phyloP scores from a whole-genome alignment of 2,888 invertebrate species.

The Myopa testacea region DNA sequence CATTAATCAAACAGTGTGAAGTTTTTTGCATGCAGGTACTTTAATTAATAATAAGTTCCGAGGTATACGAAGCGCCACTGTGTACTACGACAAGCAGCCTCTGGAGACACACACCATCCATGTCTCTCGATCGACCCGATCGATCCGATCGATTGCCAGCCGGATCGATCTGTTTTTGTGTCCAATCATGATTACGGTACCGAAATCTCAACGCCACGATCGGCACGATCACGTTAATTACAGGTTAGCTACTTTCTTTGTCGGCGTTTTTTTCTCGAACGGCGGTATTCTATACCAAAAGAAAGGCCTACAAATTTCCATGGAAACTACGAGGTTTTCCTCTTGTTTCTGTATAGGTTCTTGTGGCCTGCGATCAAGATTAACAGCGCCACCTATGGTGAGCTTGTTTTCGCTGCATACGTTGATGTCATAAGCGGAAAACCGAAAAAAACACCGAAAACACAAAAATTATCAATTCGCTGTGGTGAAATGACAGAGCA shows the following conservation, averaged over 20 bases:
- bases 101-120: not conserved
- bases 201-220: slow-evolving; percentile 47
- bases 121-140: not conserved
- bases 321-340: slow-evolving; percentile 7
- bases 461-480: slow-evolving; percentile 5
- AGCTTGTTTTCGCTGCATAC: not conserved
- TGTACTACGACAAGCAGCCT: not conserved
- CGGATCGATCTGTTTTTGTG: slow-evolving; percentile 2
- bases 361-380: slow-evolving; percentile 8
- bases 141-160: not conserved
- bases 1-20: slow-evolving; percentile 25
- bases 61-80: not conserved
- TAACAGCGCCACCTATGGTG: slow-evolving; percentile 27
- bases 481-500: slow-evolving; percentile 20
- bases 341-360: not conserved
- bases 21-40: slow-evolving; percentile 9
- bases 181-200: not conserved
- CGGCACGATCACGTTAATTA: slow-evolving; percentile 33
- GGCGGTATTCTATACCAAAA: not conserved
- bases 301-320: slow-evolving; percentile 6
- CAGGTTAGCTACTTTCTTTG: slow-evolving; percentile 6
- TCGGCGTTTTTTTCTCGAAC: slow-evolving; percentile 17
- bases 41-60: not conserved
- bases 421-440: slow-evolving; percentile 9
- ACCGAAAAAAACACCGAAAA: not conserved